phyloP scores from a whole-genome alignment of 92 coral and sea anemone species.

The Epizoanthus fatuus region DNA sequence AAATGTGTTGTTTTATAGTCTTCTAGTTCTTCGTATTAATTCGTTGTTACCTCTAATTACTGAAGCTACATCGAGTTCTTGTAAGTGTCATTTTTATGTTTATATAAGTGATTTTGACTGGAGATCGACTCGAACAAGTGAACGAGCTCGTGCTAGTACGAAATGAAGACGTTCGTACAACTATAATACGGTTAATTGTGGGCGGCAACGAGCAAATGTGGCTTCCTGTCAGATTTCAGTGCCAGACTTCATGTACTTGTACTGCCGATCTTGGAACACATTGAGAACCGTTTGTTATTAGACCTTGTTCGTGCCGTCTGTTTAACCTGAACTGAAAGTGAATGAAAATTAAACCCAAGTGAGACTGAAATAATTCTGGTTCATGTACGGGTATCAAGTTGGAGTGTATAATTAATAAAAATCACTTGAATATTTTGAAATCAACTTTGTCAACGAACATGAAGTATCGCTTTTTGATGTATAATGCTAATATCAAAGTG shows the following conservation, averaged over 20 bases:
- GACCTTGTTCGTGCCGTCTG: background rate
- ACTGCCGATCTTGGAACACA: too few species aligned
- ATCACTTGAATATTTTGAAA: too few species aligned
- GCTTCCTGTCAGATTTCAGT: slow-evolving; percentile 1
- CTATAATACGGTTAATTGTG: background rate
- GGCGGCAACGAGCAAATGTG: slow-evolving; percentile 7
- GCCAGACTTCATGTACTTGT: background rate
- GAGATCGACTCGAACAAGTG: background rate
- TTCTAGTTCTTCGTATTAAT: background rate
- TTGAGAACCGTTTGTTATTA: background rate
- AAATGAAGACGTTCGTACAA: background rate
- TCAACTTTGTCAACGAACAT: too few species aligned
- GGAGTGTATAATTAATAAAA: too few species aligned
- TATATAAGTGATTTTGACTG: background rate
- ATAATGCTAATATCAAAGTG: background rate
- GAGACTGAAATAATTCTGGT: background rate
- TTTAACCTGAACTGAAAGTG: background rate
- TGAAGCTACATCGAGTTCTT: background rate
- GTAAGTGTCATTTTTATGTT: background rate
- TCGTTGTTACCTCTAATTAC: background rate
- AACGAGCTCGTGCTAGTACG: background rate
- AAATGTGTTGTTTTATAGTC: background rate
- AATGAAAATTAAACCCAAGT: background rate
- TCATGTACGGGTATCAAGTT: too few species aligned
- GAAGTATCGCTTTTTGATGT: too few species aligned